Conservation (phyloP, 2,113 vertebrate genomes). For the Pardalotus punctatus region DNA sequence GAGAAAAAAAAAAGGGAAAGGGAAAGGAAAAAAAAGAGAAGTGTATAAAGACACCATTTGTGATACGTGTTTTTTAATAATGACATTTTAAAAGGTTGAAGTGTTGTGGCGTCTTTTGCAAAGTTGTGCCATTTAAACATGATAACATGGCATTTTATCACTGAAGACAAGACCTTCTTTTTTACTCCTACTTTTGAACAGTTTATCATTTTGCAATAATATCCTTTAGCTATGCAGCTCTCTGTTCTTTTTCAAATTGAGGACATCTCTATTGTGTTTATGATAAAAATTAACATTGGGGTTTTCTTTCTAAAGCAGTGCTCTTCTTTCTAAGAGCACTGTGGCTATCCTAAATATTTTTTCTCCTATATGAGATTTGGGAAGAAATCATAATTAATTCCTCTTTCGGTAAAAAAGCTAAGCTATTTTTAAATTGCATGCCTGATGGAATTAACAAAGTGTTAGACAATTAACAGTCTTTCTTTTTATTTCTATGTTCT, state of each 20-base stretch:
- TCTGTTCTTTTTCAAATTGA: constrained; percentile 31
- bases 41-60: neutral
- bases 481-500: constrained; percentile 26
- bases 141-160: constrained; percentile 44
- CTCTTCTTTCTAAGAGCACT: neutral
- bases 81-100: constrained; percentile 56
- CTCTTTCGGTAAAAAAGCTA: constrained; percentile 31
- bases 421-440: constrained; percentile 50
- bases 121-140: constrained; percentile 41
- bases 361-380: neutral
- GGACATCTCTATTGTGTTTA: constrained; percentile 19
- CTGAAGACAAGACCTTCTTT: constrained; percentile 1
- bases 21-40: too few species aligned
- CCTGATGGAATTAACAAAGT: constrained; percentile 25
- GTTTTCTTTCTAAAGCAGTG: neutral
- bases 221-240: constrained; percentile 14
- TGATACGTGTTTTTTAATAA: neutral
- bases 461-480: constrained; percentile 18
- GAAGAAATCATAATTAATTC: constrained; percentile 30
- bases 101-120: neutral
- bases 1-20: too few species aligned
- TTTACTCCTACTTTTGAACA: neutral
- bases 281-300: constrained; percentile 37
- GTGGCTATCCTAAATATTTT: neutral
- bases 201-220: constrained; percentile 25